Evolutionary conservation across 2,888 invertebrate genomes (phyloP).

Genomic region (Pecten maximus): DNA sequence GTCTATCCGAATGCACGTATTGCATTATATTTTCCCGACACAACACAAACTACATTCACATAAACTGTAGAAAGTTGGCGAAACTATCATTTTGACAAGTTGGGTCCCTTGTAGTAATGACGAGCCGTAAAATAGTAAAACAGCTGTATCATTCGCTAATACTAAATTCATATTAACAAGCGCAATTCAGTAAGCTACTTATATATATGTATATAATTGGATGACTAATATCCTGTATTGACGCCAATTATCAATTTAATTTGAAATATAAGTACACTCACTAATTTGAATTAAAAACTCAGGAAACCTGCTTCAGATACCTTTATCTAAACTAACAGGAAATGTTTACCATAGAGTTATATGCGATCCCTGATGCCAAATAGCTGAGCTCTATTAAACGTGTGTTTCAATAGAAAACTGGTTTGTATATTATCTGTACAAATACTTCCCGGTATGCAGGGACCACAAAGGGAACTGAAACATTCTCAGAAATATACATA

Average conservation of each 20-base stretch:
- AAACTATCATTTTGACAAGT: no score
- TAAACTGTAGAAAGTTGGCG: no score
- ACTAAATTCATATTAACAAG: no score
- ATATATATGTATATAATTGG: no score
- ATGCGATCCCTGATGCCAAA: background rate
- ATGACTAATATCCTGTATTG: background rate
- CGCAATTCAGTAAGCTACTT: no score
- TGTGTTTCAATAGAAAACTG: background rate
- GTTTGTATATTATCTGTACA: background rate
- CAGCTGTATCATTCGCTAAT: no score
- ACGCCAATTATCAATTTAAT: background rate
- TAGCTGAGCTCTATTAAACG: background rate
- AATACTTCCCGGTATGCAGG: background rate
- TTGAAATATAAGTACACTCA: background rate
- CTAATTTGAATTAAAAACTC: background rate
- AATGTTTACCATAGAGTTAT: background rate
- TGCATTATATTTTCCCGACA: no score
- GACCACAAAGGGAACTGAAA: background rate
- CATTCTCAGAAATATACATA: background rate
- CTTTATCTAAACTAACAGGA: background rate
- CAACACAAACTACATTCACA: no score
- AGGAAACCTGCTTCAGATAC: background rate
- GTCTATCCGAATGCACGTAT: no score
- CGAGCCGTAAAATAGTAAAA: no score
- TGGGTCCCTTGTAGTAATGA: no score